A percentile compares a stretch with the other conserved stretches of the same genome.
Conservation (phyloP, 2,113 vertebrate genomes). For the Rhinogobius similis region DNA sequence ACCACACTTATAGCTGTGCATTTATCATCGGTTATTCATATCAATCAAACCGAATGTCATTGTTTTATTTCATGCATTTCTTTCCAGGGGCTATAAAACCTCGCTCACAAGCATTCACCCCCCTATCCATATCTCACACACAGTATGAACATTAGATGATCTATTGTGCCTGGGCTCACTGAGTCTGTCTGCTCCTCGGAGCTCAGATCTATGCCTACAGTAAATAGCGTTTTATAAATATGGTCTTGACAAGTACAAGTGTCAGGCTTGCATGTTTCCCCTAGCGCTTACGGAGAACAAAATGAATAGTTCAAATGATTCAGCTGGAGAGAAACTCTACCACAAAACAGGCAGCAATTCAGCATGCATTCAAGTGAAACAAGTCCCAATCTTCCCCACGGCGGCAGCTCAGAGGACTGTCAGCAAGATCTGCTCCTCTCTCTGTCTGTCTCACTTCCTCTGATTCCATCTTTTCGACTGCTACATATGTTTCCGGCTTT, state of each 20-base stretch:
- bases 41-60: neutral
- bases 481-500: neutral
- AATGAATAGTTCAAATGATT: slow-evolving; percentile 52
- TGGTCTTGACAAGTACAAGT: slow-evolving; percentile 36
- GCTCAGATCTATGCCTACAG: slow-evolving; percentile 8
- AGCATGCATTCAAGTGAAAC: slow-evolving; percentile 51
- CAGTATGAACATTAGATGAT: slow-evolving; percentile 17
- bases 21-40: neutral
- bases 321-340: slow-evolving; percentile 37
- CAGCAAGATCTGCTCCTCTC: slow-evolving; percentile 30
- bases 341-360: slow-evolving; percentile 49
- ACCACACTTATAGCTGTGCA: neutral
- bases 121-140: neutral
- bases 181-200: neutral
- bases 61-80: neutral
- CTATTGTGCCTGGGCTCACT: neutral
- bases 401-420: slow-evolving; percentile 50
- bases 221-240: slow-evolving; percentile 21
- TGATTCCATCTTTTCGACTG: slow-evolving; percentile 17
- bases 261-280: slow-evolving; percentile 37
- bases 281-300: slow-evolving; percentile 24
- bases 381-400: slow-evolving; percentile 40
- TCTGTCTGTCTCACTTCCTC: slow-evolving; percentile 13
- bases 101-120: neutral
- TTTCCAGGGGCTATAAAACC: neutral